Evolutionary conservation across 53 echinoderm and acorn worm genomes (phyloP), one percentile per base, ranked within the genome.

Genomic region (Holothuria leucospilota): DNA sequence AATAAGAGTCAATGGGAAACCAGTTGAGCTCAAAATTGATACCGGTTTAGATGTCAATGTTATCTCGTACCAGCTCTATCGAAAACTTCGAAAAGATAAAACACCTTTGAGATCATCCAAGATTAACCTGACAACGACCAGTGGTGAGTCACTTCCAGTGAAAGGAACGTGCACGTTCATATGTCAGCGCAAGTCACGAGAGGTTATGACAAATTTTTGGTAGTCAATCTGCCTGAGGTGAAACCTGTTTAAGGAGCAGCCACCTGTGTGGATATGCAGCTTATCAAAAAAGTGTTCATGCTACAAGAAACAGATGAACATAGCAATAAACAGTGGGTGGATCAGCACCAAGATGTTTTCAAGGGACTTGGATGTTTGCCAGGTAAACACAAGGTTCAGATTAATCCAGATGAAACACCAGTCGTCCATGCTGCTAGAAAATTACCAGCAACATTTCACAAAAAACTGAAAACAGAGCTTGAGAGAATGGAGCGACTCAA

Each of bases 371-470:
- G 86, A 18, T 70, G 86, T 53, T 81, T 90, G 27, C 62, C 68
- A 60, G 49, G 80, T 26, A n/a, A 78, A 53, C 84, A n/a, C n/a
- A n/a, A n/a, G n/a, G n/a, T n/a, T n/a, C n/a, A n/a, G 78, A 93
- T 93, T 56, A 84, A 68, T 6, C 66, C 90, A 15, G 81, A 93
- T 56, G 66, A 52, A 58, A 66, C 84, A 20, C 87, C 72, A 10
- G 68, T 59, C 1, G 51, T 93, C 5, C 88, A 90, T 46, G 79
- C 88, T n/a, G 85, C 89, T 34, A 74, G 84, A 6, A 51, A 83
- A 84, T 70, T 89, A 6, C 69, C 87, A 38, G 29, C 90, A 20
- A 77, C 51, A 20, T 13, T 92, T 29, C 85, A 25, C 64, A 60
- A 71, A 26, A 62, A 26, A 18, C 81, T 92, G 13, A 67, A 93